Percentiles rank a stretch among this genome's conserved stretches.
Conservation (phyloP, 2,797 vertebrate species). For the Tangara arthus region DNA sequence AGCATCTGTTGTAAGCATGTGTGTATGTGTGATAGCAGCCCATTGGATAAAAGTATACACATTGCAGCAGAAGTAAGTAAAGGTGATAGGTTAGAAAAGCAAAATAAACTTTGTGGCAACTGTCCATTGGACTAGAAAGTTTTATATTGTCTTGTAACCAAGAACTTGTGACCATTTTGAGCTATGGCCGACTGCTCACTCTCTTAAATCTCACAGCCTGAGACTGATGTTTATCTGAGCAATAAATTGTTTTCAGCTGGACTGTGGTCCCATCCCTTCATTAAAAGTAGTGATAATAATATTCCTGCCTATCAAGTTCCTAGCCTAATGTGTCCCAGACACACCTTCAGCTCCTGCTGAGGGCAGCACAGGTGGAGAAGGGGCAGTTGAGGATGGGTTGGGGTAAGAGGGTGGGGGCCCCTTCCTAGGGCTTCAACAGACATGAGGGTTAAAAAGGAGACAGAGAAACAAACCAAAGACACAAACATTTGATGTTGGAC, state of each 20-base stretch:
- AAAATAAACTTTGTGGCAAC: background rate
- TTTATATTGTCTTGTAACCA: background rate
- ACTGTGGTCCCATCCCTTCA: background rate
- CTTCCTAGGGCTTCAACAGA: background rate
- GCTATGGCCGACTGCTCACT: background rate
- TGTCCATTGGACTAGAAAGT: background rate
- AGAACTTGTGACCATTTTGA: background rate
- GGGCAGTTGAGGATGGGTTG: background rate
- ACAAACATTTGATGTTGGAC: accelerated
- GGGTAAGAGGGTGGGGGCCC: too few relatives aligned
- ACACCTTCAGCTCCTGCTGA: background rate
- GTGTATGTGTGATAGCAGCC: background rate
- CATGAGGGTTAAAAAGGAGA: background rate
- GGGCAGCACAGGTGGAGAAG: background rate
- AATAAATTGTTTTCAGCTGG: background rate
- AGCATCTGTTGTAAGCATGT: background rate
- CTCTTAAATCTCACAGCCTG: background rate
- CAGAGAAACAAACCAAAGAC: background rate
- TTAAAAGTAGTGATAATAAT: background rate
- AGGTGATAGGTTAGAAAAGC: background rate
- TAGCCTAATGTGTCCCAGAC: too few relatives aligned
- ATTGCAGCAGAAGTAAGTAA: background rate
- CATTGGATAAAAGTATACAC: background rate
- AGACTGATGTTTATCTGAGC: background rate
- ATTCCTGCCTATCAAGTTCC: background rate